Conservation (phyloP, 2,797 vertebrate species). For the Peromyscus aztecus region DNA sequence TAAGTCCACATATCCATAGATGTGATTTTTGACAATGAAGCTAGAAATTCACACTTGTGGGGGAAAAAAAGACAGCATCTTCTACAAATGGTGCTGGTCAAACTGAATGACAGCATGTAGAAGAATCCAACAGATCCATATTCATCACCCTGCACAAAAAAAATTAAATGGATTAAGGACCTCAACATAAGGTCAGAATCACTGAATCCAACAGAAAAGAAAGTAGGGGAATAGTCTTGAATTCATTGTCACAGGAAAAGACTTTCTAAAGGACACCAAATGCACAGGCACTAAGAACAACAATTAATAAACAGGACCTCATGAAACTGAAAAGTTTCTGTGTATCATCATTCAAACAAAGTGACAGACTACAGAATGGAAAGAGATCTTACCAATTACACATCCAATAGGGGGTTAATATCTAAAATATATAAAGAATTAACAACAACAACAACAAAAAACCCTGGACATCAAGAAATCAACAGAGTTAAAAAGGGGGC, state of each 20-base stretch:
- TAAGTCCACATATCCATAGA: not conserved
- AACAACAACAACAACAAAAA: not conserved
- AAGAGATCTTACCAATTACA: not conserved
- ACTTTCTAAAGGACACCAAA: not conserved
- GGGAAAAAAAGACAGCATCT: not conserved
- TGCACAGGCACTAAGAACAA: not conserved
- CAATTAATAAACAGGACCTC: not conserved
- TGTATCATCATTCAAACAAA: not conserved
- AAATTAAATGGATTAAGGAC: not conserved
- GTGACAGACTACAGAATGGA: not conserved
- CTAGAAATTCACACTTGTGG: too few relatives aligned
- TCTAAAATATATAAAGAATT: not conserved
- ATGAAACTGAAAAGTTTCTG: not conserved
- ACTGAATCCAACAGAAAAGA: not conserved
- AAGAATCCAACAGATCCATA: not conserved
- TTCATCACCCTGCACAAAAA: not conserved
- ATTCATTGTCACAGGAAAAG: not conserved
- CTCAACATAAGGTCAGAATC: not conserved
- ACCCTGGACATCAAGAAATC: not conserved
- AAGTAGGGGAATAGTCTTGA: not conserved
- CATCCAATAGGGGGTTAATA: not conserved
- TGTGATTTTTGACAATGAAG: not conserved
- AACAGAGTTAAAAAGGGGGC: not conserved
- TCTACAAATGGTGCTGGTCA: not conserved
- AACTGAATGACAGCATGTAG: too few relatives aligned